These are phyloP conservation scores for Neostethus bicornis DNA, from an alignment of 2,797 vertebrate species.

Conservation along the genomic window DNA sequence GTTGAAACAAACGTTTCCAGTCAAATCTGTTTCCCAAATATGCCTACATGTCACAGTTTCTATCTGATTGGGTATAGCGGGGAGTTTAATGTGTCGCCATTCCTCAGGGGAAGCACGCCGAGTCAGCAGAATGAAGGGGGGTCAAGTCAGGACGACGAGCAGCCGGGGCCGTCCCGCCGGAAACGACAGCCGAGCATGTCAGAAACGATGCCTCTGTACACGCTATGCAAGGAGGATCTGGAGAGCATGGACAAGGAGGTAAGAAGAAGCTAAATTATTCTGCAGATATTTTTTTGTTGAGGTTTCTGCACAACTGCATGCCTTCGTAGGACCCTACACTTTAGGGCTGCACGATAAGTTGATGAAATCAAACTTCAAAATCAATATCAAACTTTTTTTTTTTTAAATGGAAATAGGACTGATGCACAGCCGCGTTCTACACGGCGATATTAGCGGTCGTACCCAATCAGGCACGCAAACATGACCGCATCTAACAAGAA, in stretches of 20 bases:
- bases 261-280: conserved; percentile 47
- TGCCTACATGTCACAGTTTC: neutral
- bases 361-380: too few relatives aligned
- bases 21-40: neutral
- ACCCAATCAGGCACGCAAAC: too few relatives aligned
- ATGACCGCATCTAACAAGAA: too few relatives aligned
- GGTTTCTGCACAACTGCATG: too few relatives aligned
- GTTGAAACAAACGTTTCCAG: neutral
- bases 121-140: conserved; percentile 74
- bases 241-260: conserved; percentile 99
- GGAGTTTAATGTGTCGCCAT: conserved; percentile 1
- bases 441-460: too few relatives aligned
- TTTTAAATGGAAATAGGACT: too few relatives aligned
- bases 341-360: too few relatives aligned
- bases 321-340: too few relatives aligned
- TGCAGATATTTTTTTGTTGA: too few relatives aligned
- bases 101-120: conserved; percentile 83
- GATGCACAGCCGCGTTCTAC: too few relatives aligned
- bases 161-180: conserved; percentile 87
- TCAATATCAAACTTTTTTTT: too few relatives aligned
- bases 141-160: conserved; percentile 80
- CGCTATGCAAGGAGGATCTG: conserved; percentile 95
- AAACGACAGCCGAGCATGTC: conserved; percentile 97
- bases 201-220: conserved; percentile 95
- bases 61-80: neutral